Percentiles rank a stretch among this genome's conserved stretches.
phyloP scores from a whole-genome alignment of 2,888 invertebrate genomes.

The Colletes collaris region DNA sequence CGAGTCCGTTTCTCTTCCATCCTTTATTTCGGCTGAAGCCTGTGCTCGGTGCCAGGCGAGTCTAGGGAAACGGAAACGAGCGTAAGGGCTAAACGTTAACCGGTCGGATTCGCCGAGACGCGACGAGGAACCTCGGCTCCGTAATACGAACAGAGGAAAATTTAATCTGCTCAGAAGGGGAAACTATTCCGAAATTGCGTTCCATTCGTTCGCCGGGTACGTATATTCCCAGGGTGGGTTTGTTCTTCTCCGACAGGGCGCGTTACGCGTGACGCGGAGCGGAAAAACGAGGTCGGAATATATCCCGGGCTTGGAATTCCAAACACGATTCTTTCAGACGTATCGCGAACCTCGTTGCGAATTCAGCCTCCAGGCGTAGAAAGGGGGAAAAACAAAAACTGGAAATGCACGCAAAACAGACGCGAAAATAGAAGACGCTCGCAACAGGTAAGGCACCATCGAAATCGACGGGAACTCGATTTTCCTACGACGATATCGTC shows the following conservation, averaged over 20 bases:
- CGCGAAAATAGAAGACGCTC: background rate
- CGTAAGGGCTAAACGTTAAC: background rate
- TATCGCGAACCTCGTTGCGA: background rate
- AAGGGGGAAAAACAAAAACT: too few relatives aligned
- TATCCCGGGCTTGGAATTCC: slow-evolving; percentile 14
- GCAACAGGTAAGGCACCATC: slow-evolving; percentile 46
- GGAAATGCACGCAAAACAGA: too few relatives aligned
- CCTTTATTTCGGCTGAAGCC: background rate
- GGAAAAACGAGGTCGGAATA: slow-evolving; percentile 22
- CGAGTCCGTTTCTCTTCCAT: background rate
- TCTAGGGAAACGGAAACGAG: background rate
- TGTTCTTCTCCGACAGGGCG: background rate
- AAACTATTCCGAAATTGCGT: slow-evolving; percentile 29
- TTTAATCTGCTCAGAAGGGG: slow-evolving; percentile 10
- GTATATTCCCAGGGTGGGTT: background rate
- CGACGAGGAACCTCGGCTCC: background rate
- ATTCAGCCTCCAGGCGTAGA: background rate
- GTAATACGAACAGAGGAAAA: slow-evolving; percentile 27
- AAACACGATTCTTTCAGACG: background rate
- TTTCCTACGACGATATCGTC: slow-evolving; percentile 19
- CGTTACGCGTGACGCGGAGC: background rate
- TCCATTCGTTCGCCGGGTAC: background rate
- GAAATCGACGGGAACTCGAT: slow-evolving; percentile 31
- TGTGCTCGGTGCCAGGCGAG: background rate
- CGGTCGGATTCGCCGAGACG: background rate